Evolutionary conservation across 2,888 invertebrate species (phyloP).

Genomic region (Drosophila kuntzei): DNA sequence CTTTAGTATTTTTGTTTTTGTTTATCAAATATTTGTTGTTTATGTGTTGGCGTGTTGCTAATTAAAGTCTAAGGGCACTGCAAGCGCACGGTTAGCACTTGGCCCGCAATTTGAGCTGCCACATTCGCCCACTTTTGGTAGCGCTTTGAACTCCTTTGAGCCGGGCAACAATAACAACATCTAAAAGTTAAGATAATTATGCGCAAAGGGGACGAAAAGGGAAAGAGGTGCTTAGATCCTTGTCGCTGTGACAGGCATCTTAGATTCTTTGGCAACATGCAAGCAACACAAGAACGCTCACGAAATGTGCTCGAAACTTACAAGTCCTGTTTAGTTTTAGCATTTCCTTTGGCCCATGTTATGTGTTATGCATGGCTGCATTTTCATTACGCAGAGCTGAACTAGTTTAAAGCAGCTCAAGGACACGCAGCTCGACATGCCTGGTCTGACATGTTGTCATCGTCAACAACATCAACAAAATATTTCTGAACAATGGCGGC

Average conservation of each 20-base stretch:
- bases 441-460: constrained; percentile 59
- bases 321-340: constrained; percentile 19
- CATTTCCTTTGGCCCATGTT: constrained; percentile 43
- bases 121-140: constrained; percentile 3
- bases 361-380: constrained; percentile 72
- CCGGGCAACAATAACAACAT: constrained; percentile 34
- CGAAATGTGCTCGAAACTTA: constrained; percentile 38
- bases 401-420: constrained; percentile 74
- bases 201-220: constrained; percentile 46
- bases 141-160: constrained; percentile 67
- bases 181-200: constrained; percentile 62
- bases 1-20: constrained; percentile 9
- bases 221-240: constrained; percentile 26
- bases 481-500: constrained; percentile 52
- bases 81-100: constrained; percentile 59
- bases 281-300: constrained; percentile 34
- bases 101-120: constrained; percentile 26
- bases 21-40: constrained; percentile 19
- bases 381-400: constrained; percentile 73
- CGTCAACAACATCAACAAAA: constrained; percentile 43
- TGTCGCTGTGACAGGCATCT: constrained; percentile 47
- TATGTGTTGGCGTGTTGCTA: constrained; percentile 66
- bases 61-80: constrained; percentile 60
- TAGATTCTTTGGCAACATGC: constrained; percentile 48
- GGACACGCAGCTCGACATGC: constrained; percentile 60